These are phyloP conservation scores for Bos javanicus DNA, from an alignment of 2,113 vertebrate genomes.

Conservation along the genomic window DNA sequence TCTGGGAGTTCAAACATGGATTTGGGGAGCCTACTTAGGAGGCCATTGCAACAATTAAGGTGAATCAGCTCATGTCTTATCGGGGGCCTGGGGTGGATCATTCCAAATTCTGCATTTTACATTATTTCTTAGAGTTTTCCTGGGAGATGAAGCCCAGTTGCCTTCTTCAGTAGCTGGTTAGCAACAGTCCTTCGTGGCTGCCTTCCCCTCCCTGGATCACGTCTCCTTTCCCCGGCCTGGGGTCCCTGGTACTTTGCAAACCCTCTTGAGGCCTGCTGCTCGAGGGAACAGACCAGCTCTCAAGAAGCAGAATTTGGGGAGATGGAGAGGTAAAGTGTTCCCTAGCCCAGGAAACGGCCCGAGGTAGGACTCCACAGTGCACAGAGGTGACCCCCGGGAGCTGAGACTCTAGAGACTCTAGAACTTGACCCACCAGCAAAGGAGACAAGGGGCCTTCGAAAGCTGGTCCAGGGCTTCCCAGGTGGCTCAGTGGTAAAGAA, in stretches of 20 bases:
- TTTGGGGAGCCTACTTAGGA: not conserved
- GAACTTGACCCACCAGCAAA: not conserved
- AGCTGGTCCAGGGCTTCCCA: not conserved
- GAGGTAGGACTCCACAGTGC: too few species aligned
- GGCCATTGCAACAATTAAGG: not conserved
- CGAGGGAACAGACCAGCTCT: fast-evolving
- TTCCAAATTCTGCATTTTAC: not conserved
- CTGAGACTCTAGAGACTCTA: not conserved
- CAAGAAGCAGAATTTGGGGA: not conserved
- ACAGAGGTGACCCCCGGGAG: fast-evolving
- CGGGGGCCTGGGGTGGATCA: not conserved
- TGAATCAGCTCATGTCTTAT: not conserved
- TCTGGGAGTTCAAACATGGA: not conserved
- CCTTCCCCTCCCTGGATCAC: not conserved
- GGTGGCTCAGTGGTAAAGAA: not conserved
- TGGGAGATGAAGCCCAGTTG: fast-evolving
- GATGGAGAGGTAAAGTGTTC: not conserved
- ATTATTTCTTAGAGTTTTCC: not conserved
- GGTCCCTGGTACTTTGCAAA: not conserved
- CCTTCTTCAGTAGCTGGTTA: not conserved
- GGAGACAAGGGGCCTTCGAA: not conserved
- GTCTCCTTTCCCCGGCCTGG: fast-evolving
- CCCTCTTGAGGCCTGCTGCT: not conserved
- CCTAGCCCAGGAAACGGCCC: fast-evolving
- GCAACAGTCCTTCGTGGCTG: too few species aligned